Evolutionary conservation across 2,888 invertebrate genomes (phyloP).

Genomic region (Chrysolina oricalcia): DNA sequence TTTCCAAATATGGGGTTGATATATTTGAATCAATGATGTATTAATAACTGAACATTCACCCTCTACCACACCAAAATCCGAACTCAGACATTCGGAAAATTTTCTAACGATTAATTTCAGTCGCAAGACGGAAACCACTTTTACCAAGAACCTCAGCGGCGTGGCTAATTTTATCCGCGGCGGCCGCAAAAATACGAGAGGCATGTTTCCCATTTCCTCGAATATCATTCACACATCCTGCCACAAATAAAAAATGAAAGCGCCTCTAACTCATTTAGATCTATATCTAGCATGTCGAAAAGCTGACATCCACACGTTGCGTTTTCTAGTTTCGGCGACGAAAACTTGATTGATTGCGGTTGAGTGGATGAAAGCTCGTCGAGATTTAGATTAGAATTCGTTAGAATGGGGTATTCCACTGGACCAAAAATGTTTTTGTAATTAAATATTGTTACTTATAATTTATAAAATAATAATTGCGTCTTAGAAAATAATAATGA

Average conservation of each 20-base stretch:
- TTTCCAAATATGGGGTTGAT: too few species aligned
- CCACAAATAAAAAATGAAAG: slow-evolving; percentile 27
- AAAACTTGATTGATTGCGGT: slow-evolving; percentile 42
- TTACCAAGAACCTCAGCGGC: slow-evolving; percentile 35
- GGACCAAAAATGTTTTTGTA: too few species aligned
- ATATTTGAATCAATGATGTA: too few species aligned
- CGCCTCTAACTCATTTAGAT: slow-evolving; percentile 38
- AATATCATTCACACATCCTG: slow-evolving; percentile 55
- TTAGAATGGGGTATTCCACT: too few species aligned
- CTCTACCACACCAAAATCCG: too few species aligned
- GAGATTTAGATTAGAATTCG: background rate
- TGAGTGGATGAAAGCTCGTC: background rate
- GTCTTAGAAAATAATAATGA: too few species aligned
- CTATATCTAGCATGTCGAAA: slow-evolving; percentile 45
- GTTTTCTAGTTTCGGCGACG: slow-evolving; percentile 43
- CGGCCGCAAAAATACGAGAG: slow-evolving; percentile 63
- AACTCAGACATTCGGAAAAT: slow-evolving; percentile 14
- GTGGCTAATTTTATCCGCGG: slow-evolving; percentile 61
- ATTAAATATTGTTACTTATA: too few species aligned
- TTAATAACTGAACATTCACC: too few species aligned
- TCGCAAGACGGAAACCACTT: slow-evolving; percentile 15
- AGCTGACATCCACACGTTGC: slow-evolving; percentile 44
- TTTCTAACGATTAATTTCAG: slow-evolving; percentile 22
- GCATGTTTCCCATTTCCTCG: slow-evolving; percentile 63
- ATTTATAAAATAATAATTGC: too few species aligned